A percentile compares a stretch with the other conserved stretches of the same genome.
These are phyloP conservation scores for Eretmochelys imbricata DNA, from an alignment of 2,113 vertebrate genomes.

Conservation along the genomic window DNA sequence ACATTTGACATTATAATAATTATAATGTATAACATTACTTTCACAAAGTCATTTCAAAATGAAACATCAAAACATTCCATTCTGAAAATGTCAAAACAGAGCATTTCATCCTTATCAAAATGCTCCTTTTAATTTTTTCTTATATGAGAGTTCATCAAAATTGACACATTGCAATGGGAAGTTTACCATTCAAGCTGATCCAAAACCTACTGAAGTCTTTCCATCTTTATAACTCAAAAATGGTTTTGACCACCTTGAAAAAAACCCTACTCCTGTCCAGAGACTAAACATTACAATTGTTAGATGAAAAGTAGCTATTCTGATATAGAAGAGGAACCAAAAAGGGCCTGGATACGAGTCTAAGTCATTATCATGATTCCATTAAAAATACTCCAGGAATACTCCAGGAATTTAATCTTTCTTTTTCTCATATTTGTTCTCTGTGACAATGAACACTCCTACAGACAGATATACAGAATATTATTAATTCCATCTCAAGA, in stretches of 20 bases:
- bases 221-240: rapidly evolving
- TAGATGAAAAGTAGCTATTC: background rate
- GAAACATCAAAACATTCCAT: background rate
- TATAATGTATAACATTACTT: background rate
- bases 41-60: background rate
- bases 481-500: background rate
- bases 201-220: background rate
- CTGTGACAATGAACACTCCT: background rate
- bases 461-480: background rate
- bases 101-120: background rate
- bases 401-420: background rate
- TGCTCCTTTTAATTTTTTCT: background rate
- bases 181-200: background rate
- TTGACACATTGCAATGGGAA: background rate
- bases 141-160: background rate
- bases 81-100: background rate
- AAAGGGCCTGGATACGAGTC: background rate
- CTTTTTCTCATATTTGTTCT: background rate
- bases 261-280: background rate
- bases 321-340: background rate
- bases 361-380: background rate
- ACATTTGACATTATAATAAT: background rate
- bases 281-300: background rate
- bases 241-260: background rate
- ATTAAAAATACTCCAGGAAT: rapidly evolving